Evolutionary conservation across 2,888 invertebrate genomes (phyloP).

Genomic region (Caenorhabditis virilis): DNA sequence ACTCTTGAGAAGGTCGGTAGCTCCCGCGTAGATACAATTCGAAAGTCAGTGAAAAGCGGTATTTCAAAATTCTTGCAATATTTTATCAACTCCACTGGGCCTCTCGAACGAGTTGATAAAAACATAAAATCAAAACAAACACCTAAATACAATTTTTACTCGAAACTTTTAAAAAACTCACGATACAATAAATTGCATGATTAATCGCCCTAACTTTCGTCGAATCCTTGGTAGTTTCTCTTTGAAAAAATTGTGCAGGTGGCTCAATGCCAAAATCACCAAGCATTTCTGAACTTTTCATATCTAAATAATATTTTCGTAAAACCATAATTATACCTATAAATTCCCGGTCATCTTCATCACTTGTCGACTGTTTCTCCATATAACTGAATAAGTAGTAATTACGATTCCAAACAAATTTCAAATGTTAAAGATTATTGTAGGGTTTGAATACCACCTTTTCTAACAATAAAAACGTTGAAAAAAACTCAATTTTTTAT

Average conservation of each 20-base stretch:
- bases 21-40: too few species aligned
- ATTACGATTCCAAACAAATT: not conserved
- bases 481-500: not conserved
- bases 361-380: not conserved
- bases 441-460: too few species aligned
- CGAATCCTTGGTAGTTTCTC: conserved; percentile 6
- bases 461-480: not conserved
- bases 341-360: not conserved
- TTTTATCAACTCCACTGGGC: too few species aligned
- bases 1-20: too few species aligned
- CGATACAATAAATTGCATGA: conserved; percentile 11
- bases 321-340: not conserved
- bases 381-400: not conserved
- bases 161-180: too few species aligned
- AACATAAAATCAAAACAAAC: conserved; percentile 1
- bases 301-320: not conserved
- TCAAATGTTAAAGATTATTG: too few species aligned
- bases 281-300: not conserved
- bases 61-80: too few species aligned
- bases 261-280: conserved; percentile 6
- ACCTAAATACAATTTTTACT: too few species aligned
- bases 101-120: too few species aligned
- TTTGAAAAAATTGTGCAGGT: conserved; percentile 11
- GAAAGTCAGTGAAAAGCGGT: too few species aligned
- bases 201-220: conserved; percentile 9